Evolutionary conservation across 2,113 vertebrate species (phyloP), one percentile per base, ranked within the genome.

Genomic region (Hippolais icterina): DNA sequence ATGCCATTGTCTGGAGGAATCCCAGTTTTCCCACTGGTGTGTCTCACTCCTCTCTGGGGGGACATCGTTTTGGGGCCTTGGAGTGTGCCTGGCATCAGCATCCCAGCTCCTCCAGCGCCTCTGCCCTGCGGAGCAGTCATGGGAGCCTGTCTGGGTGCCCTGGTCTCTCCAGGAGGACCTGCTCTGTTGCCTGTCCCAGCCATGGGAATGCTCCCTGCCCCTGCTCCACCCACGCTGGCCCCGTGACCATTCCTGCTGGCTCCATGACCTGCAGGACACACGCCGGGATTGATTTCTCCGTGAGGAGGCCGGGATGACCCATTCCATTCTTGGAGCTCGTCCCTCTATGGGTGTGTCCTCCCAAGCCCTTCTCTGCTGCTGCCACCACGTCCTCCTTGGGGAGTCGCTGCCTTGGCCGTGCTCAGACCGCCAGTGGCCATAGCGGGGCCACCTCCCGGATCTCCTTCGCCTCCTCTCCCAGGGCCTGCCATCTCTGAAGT

Each of bases 121-220:
- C 33, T 31, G 83, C 54, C 72, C 10, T 0, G 15, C 0, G 1
- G 52, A 31, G 37, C 0, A 25, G 3, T 14, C 1, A 0, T 14
- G 46, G 46, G 72, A 68, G 53, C 18, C 63, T 0, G 14, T 3
- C 63, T 1, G 33, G 14, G 37, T 15, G 33, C 23, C 28, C 74
- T 9, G 64, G 15, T 37, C 15, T 33, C 47, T 37, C 28, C 64
- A 6, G 64, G 54, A 39, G 39, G 39, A 46, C 10, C 15, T 5
- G 25, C 16, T n/a, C 24, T 5, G 24, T 4, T 3, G 3, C 46
- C 72, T 14, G 11, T 29, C 20, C 69, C 39, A 3, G 53, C 53
- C 4, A 0, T 2, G 39, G 61, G 46, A 60, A 4, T 0, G 24
- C 24, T 47, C 39, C 53, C 87, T 61, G 46, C 21, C 39, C 53